These are phyloP conservation scores for Chrysochloris asiatica DNA, from an alignment of 2,113 vertebrate species.

Conservation along the genomic window DNA sequence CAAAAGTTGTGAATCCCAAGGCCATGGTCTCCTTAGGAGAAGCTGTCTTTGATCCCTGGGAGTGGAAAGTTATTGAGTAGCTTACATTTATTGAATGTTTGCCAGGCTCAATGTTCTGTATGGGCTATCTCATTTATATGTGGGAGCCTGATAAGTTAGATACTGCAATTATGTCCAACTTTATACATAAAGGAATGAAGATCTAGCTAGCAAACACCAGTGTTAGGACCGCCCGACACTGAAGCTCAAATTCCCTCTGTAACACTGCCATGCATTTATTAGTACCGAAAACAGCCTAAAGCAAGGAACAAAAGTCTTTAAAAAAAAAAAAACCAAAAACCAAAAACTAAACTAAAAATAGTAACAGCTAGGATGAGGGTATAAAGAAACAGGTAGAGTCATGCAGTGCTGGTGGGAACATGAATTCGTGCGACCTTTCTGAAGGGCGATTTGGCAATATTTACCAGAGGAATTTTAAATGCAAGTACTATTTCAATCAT, in stretches of 20 bases:
- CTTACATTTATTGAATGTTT: constrained; percentile 33
- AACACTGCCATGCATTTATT: constrained; percentile 15
- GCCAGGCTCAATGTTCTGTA: constrained; percentile 20
- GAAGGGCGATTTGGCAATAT: constrained; percentile 49
- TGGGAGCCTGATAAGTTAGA: constrained; percentile 1
- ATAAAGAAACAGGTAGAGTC: constrained; percentile 22
- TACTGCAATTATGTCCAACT: neutral
- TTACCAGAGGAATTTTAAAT: constrained; percentile 45
- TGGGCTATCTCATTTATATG: neutral
- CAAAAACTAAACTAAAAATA: constrained; percentile 64
- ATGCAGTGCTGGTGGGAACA: neutral
- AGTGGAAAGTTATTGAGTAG: constrained; percentile 10
- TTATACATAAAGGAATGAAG: constrained; percentile 42
- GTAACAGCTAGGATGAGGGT: constrained; percentile 44
- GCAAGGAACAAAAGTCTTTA: constrained; percentile 20
- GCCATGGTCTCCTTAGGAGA: neutral
- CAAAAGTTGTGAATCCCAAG: constrained; percentile 39
- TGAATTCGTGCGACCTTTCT: constrained; percentile 34
- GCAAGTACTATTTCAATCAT: constrained; percentile 16
- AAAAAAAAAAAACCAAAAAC: no score
- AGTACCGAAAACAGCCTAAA: constrained; percentile 44
- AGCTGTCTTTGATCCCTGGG: neutral
- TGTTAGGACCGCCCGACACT: neutral
- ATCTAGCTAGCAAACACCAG: neutral
- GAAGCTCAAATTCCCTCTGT: constrained; percentile 31